Base-by-base conservation (phyloP, 1,140 invertebrate genomes). In the Drosophila malerkotliana region DNA sequence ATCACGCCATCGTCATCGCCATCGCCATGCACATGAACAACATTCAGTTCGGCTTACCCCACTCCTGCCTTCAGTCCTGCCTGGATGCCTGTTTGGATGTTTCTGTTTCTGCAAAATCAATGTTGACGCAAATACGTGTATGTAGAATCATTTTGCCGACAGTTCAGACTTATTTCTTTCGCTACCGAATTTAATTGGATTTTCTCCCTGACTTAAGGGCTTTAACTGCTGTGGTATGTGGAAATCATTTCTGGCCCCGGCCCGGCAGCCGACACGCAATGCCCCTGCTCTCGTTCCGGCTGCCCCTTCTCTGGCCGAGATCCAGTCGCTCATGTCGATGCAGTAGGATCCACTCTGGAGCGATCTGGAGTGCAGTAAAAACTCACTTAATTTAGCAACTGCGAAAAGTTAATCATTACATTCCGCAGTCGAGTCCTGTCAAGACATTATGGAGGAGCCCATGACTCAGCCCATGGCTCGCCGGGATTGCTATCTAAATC, bases 181-280 rank as follows among this genome's bases (percentile, higher is more conserved):
- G 83, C 83, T 88, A 88, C 83, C 83, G 83, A 88, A 88, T 88
- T 88, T 88, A 88, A 88, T 88, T 88, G 83, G 83, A 88, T 88
- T 88, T 88, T 88, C 83, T 88, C 83, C 83, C 79, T 88, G 83
- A 88, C 83, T 88, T 88, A 88, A 88, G 83, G 83, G 83, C 83
- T 88, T 88, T 88, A 85, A 88, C 83, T 88, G 83, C 83, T 87
- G 45, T 87, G 83, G 82, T 87, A 88, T 87, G 82, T 87, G 83
- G 83, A 87, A 87, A 87, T 87, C 82, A 87, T 88, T 87, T 87
- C 82, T 82, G 79, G 56, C 59, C 66, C 75, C 68, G 41, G 58
- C 41, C 63, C 4, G 34, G 30, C 56, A 53, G 63, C 78, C 74
- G 75, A 82, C 82, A 87, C 82, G 82, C 82, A 87, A 87, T 80